phyloP scores from a whole-genome alignment of 2,888 invertebrate species.

The Leptopilina myrica region DNA sequence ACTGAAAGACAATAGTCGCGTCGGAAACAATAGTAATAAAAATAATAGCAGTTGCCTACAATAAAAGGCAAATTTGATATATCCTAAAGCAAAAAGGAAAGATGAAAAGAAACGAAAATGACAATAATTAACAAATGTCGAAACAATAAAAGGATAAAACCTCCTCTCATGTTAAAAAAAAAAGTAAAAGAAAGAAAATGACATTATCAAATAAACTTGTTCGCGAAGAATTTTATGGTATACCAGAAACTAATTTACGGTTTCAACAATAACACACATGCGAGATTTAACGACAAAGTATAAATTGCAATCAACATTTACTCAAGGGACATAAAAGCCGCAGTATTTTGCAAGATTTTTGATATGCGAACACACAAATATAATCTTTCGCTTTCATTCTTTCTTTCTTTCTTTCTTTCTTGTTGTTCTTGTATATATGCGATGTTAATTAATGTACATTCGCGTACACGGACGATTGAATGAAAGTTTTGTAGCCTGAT shows the following conservation, averaged over 20 bases:
- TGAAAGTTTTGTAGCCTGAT: not conserved
- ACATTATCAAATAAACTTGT: constrained; percentile 8
- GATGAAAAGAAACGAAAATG: too few species aligned
- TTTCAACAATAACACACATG: constrained; percentile 1
- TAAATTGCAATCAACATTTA: constrained; percentile 34
- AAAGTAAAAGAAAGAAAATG: not conserved
- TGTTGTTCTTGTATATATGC: not conserved
- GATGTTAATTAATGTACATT: constrained; percentile 12
- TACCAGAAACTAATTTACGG: constrained; percentile 8
- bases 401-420: not conserved
- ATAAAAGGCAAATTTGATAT: too few species aligned
- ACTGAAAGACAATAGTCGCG: too few species aligned
- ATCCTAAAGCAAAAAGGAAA: too few species aligned
- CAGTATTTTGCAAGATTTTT: constrained; percentile 13
- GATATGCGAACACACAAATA: not conserved
- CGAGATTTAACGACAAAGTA: constrained; percentile 10
- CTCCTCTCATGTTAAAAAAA: too few species aligned
- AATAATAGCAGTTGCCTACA: too few species aligned
- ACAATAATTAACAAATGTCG: too few species aligned
- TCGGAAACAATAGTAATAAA: too few species aligned
- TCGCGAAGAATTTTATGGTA: not conserved
- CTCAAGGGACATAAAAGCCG: not conserved
- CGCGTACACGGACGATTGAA: not conserved
- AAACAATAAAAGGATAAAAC: too few species aligned
- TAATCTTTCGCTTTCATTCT: not conserved